Evolutionary conservation across 2,113 vertebrate species (phyloP), one percentile per base, ranked within the genome.

Genomic region (Nannobrachium achirus): DNA sequence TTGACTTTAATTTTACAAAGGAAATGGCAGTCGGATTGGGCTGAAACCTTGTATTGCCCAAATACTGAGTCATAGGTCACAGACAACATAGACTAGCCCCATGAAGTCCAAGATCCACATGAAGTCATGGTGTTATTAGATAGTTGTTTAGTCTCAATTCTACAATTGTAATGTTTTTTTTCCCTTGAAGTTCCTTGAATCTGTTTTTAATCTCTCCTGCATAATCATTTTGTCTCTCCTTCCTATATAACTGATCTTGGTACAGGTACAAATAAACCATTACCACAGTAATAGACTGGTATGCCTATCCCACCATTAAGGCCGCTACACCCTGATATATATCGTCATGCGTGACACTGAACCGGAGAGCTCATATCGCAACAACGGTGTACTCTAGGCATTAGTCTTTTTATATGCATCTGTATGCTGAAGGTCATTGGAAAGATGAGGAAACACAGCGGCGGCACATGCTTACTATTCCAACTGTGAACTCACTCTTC

Each of bases 401-500:
- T 66, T 70, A 13, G 45, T 68, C 66, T 59, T 68, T 71, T 44
- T 68, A 38, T 67, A 60, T 66, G 71, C 78, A 61, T 8, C 49
- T 49, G 67, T 53, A 63, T 0, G 3, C 55, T 74, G 78, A 88
- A 88, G 82, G 83, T 85, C 88, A 75, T 4, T 0, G 63, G 55
- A 73, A 56, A 79, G 73, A 82, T 70, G 76, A 77, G 39, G 62
- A 64, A 13, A 14, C 38, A 73, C 11, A 73, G 73, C 45, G 49
- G 69, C 60, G 6, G 42, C 51, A 48, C 66, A 53, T 9, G 81
- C 42, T 88, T 80, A 44, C 78, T 80, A 83, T 75, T 87, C 87
- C 70, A 66, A 63, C 71, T 80, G 85, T 76, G 81, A 77, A 41
- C 71, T 68, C 75, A 18, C 64, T 69, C 80, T 80, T 77, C 75